These are phyloP conservation scores for Eretmocerus hayati DNA, from an alignment of 2,888 invertebrate species.

Conservation along the genomic window DNA sequence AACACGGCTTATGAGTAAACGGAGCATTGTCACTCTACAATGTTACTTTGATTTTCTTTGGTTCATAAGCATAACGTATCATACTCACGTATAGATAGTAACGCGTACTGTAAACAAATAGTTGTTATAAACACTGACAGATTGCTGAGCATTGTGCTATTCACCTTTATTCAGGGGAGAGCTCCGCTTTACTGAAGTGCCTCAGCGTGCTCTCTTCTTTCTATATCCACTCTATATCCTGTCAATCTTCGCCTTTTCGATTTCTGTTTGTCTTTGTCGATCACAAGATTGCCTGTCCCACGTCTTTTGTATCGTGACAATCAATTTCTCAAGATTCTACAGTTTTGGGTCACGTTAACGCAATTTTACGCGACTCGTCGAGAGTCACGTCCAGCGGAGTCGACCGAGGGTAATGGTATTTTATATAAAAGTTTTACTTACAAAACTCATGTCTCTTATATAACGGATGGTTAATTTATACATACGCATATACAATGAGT, in stretches of 20 bases:
- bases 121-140: conserved; percentile 43
- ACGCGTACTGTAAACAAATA: conserved; percentile 45
- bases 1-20: conserved; percentile 39
- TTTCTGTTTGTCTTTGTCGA: conserved; percentile 32
- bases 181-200: conserved; percentile 36
- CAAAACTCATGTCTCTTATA: conserved; percentile 37
- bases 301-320: conserved; percentile 35
- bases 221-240: conserved; percentile 13
- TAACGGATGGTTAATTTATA: conserved; percentile 31
- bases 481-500: conserved; percentile 36
- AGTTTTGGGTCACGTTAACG: neutral
- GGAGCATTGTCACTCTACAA: conserved; percentile 24
- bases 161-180: conserved; percentile 46
- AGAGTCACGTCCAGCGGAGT: conserved; percentile 36
- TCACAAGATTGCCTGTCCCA: conserved; percentile 42
- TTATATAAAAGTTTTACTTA: conserved; percentile 36
- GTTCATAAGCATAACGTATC: conserved; percentile 37
- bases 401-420: conserved; percentile 21
- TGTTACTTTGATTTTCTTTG: conserved; percentile 27
- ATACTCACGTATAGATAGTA: conserved; percentile 40
- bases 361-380: conserved; percentile 21
- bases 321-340: conserved; percentile 5
- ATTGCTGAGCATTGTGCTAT: conserved; percentile 48
- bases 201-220: conserved; percentile 36
- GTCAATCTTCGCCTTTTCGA: conserved; percentile 9